Base-by-base conservation (phyloP, 2,113 vertebrate genomes). In the Zosterops hypoxanthus region DNA sequence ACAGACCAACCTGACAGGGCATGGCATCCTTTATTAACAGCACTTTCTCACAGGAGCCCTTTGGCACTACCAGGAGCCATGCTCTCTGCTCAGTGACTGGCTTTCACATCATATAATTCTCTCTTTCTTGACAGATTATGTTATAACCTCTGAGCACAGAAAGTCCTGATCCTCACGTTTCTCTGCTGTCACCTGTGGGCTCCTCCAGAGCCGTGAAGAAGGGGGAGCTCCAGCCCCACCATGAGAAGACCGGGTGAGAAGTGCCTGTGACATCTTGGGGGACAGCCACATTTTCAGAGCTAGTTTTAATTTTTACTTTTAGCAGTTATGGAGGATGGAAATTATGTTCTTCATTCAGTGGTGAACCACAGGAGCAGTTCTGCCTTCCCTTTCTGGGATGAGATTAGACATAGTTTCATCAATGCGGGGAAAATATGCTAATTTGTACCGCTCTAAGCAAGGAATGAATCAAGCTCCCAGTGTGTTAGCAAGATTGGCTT, bases 91-190 rank as follows among this genome's bases (percentile, higher is more conserved):
- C 89, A 82, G n/a, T 82, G 56, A 55, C 91, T 89, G 93, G 83
- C 86, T 95, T 91, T 97, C 94, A 94, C 61, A 59, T 90, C 94
- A 29, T 94, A 57, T 97, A 59, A 88, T 97, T 97, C 84, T 97
- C 91, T 97, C 92, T 97, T 97, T 96, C 95, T 95, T 90, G 82
- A 76, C 95, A 97, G 96, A 96, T 95, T 69, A 68, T 95, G 92
- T 96, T 90, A 80, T 94, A 97, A 83, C 81, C 91, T 86, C 94
- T 95, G 93, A 96, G 91, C 95, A 92, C 96, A 96, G 94, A 97
- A 96, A 95, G 85, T 81, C 90, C 94, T 57, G 95, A 88, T 93
- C 87, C 69, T 94, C 96, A 80, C 21, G 53, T 88, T 95, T 96
- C 94, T 92, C 95, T 84, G 81, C 92, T 85, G 93, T 96, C 92